These are phyloP conservation scores for Acanthosepion esculentum DNA, from an alignment of 2,888 invertebrate genomes.

Conservation along the genomic window DNA sequence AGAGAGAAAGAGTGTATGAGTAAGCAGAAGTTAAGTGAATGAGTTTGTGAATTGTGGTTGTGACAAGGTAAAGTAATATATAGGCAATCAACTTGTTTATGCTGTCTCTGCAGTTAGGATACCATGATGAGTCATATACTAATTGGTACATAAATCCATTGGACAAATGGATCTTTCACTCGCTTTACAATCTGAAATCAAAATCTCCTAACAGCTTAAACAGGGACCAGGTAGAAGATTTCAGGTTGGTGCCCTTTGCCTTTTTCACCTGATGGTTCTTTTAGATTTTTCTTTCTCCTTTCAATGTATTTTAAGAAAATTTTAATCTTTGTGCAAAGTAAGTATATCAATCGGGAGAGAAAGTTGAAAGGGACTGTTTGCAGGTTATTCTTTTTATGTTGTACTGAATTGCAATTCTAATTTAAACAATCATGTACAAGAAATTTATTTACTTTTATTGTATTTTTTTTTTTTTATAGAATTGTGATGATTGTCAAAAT, in stretches of 20 bases:
- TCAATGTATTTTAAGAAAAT: no score
- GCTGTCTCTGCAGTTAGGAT: neutral
- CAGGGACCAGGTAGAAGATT: neutral
- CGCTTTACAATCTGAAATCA: neutral
- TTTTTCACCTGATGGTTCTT: neutral
- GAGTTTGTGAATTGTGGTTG: neutral
- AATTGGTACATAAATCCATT: neutral
- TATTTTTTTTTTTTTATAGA: no score
- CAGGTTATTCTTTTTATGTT: no score
- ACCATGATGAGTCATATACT: neutral
- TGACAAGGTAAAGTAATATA: neutral
- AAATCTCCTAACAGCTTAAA: neutral
- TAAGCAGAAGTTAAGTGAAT: neutral
- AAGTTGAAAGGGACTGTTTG: no score
- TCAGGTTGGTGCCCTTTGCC: neutral
- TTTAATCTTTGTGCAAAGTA: no score
- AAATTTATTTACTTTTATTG: no score
- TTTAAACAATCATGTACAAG: no score
- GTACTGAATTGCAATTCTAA: no score
- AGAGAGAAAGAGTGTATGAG: neutral
- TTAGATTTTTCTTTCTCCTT: no score
- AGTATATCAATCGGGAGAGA: no score
- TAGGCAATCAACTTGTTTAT: neutral
- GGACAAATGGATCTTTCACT: neutral
- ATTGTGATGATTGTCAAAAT: no score